Evolutionary conservation across 2,113 vertebrate genomes (phyloP).

Genomic region (Haemorhous mexicanus): DNA sequence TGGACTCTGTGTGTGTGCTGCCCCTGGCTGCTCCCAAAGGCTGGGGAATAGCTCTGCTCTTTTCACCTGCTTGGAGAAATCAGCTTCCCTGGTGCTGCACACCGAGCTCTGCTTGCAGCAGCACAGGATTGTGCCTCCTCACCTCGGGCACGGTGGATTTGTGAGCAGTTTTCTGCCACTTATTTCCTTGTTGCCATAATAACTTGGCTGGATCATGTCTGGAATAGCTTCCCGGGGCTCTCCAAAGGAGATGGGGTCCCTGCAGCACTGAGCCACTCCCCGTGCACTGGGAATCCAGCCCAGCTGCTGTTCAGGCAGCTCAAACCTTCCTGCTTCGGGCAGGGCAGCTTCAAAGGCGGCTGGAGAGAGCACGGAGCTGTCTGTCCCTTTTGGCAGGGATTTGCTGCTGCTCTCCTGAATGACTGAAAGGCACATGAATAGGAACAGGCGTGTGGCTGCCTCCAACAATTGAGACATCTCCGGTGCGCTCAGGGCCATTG

Average conservation of each 20-base stretch:
- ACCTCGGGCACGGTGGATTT: not conserved
- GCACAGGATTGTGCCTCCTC: not conserved
- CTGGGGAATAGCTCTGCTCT: not conserved
- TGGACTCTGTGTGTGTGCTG: fast-evolving
- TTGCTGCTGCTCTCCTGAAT: not conserved
- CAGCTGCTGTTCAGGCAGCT: not conserved
- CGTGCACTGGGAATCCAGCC: fast-evolving
- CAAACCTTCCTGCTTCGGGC: not conserved
- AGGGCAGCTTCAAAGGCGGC: not conserved
- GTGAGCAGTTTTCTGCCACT: not conserved
- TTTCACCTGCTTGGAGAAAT: not conserved
- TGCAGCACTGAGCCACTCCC: not conserved
- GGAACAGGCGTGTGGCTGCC: conserved; percentile 64
- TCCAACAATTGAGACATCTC: conserved; percentile 70
- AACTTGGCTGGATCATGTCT: not conserved
- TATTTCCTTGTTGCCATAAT: not conserved
- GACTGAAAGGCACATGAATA: conserved; percentile 27
- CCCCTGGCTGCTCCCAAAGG: not conserved
- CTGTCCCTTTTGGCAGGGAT: not conserved
- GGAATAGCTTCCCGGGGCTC: not conserved
- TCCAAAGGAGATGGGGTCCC: not conserved
- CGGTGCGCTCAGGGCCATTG: conserved; percentile 63
- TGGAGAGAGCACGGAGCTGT: not conserved
- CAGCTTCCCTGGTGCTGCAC: not conserved
- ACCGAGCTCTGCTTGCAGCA: not conserved